phyloP scores from a whole-genome alignment of 2,797 vertebrate genomes.

The Halcyon badia region DNA sequence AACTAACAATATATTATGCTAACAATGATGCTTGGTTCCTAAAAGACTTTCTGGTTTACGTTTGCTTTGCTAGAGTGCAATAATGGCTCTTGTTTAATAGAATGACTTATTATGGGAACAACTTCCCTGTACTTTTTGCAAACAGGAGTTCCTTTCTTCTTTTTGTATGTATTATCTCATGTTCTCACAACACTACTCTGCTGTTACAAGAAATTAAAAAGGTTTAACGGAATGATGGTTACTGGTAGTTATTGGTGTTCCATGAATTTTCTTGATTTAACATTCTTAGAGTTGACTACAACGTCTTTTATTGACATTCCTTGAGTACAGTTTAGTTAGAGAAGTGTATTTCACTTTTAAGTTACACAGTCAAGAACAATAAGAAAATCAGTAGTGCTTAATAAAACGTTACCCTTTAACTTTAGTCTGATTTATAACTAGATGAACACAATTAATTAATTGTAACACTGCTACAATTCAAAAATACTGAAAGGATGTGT shows the following conservation, averaged over 20 bases:
- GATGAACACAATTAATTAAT: conserved; percentile 76
- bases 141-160: conserved; percentile 58
- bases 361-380: conserved; percentile 24
- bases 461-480: conserved; percentile 63
- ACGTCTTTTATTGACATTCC: neutral
- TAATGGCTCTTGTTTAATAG: conserved; percentile 57
- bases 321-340: neutral
- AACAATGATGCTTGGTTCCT: neutral
- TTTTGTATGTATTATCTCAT: conserved; percentile 24
- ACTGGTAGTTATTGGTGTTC: neutral
- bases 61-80: conserved; percentile 43
- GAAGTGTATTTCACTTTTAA: neutral
- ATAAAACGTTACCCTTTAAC: conserved; percentile 58
- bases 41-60: conserved; percentile 53
- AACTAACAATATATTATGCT: neutral
- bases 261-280: conserved; percentile 17
- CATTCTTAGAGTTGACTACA: neutral
- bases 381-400: conserved; percentile 62
- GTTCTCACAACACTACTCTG: neutral
- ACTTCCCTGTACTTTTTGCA: conserved; percentile 28
- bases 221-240: conserved; percentile 2
- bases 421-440: conserved; percentile 63
- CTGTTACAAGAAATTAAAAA: conserved; percentile 35
- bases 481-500: conserved; percentile 67
- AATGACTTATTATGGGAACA: conserved; percentile 66